Percentiles rank a stretch among this genome's conserved stretches.
Evolutionary conservation across 2,888 invertebrate species (phyloP).

Genomic region (Limulus polyphemus): DNA sequence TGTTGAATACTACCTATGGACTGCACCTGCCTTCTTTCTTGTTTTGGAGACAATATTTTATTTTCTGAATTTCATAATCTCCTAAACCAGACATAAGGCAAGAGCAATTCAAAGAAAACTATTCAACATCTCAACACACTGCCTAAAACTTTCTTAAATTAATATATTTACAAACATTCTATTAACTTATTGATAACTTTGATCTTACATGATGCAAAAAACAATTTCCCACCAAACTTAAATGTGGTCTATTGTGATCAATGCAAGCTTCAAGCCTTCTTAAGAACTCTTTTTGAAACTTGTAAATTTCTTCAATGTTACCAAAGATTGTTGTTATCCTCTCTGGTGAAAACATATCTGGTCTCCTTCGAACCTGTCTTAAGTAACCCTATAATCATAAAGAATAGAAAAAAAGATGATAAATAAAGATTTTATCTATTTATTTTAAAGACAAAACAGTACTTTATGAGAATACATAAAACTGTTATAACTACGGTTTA

Average conservation of each 20-base stretch:
- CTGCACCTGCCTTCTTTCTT: no score
- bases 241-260: constrained; percentile 51
- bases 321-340: constrained; percentile 65
- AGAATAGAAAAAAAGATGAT: constrained; percentile 2
- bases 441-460: neutral
- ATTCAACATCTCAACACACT: no score
- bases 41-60: no score
- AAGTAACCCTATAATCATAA: constrained; percentile 52
- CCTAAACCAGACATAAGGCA: no score
- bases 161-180: no score
- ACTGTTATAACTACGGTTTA: no score
- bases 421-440: neutral
- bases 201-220: constrained; percentile 59
- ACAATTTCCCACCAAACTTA: constrained; percentile 60
- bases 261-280: constrained; percentile 56
- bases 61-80: no score
- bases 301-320: constrained; percentile 59
- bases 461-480: neutral
- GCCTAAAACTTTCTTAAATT: no score
- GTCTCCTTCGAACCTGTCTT: constrained; percentile 57
- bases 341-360: constrained; percentile 63
- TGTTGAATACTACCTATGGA: no score
- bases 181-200: neutral
- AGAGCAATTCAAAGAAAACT: no score
- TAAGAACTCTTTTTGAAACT: constrained; percentile 60